Evolutionary conservation across 2,113 vertebrate species (phyloP).

Genomic region (Ictalurus furcatus): DNA sequence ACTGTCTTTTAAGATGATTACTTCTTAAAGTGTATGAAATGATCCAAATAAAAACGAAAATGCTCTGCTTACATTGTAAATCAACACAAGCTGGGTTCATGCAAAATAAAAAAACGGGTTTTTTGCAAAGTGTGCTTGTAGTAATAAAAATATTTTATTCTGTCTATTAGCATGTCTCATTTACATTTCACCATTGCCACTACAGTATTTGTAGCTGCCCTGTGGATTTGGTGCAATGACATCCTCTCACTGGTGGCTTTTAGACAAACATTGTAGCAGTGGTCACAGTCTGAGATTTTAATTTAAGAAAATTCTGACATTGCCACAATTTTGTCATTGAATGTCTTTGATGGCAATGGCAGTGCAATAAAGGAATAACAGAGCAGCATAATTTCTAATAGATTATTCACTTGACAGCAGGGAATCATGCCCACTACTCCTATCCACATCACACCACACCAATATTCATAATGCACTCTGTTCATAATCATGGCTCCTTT

Average conservation of each 20-base stretch:
- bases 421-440: background rate
- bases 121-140: background rate
- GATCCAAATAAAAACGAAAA: background rate
- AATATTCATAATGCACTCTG: background rate
- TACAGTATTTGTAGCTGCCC: background rate
- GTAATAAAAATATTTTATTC: background rate
- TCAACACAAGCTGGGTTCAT: background rate
- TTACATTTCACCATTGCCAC: background rate
- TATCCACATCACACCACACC: background rate
- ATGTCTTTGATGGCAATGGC: background rate
- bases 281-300: background rate
- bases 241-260: background rate
- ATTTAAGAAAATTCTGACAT: background rate
- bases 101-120: background rate
- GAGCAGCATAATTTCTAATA: slow-evolving; percentile 21
- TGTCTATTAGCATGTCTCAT: background rate
- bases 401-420: slow-evolving; percentile 39
- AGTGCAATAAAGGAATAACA: background rate
- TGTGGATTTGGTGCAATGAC: background rate
- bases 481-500: background rate
- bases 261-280: background rate
- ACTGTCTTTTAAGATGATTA: background rate
- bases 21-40: background rate
- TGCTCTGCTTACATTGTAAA: background rate
- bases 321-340: background rate